phyloP scores from a whole-genome alignment of 2,797 vertebrate species.

The Falco naumanni region DNA sequence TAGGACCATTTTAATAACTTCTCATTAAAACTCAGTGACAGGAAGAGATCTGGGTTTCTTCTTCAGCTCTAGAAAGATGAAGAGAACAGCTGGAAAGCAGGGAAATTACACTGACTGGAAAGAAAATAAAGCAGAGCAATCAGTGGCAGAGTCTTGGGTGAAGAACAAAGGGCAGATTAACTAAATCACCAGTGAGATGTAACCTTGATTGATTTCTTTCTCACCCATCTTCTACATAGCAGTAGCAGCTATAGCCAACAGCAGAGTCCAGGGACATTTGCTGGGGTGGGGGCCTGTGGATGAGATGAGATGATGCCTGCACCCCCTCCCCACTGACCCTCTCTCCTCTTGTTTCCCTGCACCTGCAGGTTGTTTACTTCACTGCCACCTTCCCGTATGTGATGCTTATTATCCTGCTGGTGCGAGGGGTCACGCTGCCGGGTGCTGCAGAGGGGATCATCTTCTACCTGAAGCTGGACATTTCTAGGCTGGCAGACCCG shows the following conservation, averaged over 20 bases:
- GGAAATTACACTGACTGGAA: constrained; percentile 16
- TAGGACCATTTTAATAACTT: constrained; percentile 39
- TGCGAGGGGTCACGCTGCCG: constrained; percentile 88
- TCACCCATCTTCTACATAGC: neutral
- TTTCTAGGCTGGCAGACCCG: constrained; percentile 76
- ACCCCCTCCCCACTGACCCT: neutral
- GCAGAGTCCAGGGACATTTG: neutral
- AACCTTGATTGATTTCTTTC: neutral
- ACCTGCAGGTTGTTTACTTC: constrained; percentile 89
- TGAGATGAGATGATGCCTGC: neutral
- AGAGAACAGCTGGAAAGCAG: constrained; percentile 41
- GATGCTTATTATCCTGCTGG: constrained; percentile 88
- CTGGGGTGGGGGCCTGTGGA: neutral
- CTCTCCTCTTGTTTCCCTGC: neutral
- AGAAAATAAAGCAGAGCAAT: constrained; percentile 11
- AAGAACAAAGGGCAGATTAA: constrained; percentile 23
- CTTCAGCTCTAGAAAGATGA: constrained; percentile 22
- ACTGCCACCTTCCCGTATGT: constrained; percentile 91
- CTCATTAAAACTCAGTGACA: constrained; percentile 50
- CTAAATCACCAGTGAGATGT: neutral
- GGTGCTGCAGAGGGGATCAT: constrained; percentile 85
- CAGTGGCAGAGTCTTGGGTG: neutral
- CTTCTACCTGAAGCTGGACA: constrained; percentile 86
- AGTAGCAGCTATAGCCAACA: neutral
- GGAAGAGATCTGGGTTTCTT: neutral